A percentile compares a stretch with the other conserved stretches of the same genome.
These are phyloP conservation scores for Margaritifera margaritifera DNA, from an alignment of 2,888 invertebrate species.

Conservation along the genomic window DNA sequence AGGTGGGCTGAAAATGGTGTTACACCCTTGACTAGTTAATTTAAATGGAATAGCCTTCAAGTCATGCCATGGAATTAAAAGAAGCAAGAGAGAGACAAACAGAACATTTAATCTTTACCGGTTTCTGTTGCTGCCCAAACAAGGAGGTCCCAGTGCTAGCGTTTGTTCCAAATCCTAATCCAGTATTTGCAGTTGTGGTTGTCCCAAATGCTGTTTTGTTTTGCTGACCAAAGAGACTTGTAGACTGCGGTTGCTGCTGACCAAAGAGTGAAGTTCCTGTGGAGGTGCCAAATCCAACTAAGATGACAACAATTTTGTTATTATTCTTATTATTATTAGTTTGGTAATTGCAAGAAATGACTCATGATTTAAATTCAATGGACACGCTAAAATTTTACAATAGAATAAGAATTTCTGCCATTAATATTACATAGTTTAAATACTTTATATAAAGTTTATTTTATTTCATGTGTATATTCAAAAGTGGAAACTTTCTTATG, in stretches of 20 bases:
- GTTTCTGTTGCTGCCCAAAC: slow-evolving; percentile 45
- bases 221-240: slow-evolving; percentile 36
- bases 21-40: too few species aligned
- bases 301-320: slow-evolving; percentile 1
- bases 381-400: not conserved
- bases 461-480: not conserved
- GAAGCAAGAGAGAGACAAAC: too few species aligned
- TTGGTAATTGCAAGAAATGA: not conserved
- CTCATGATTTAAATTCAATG: too few species aligned
- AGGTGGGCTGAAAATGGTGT: too few species aligned
- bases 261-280: slow-evolving; percentile 71
- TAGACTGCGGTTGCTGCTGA: slow-evolving; percentile 14
- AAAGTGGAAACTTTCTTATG: not conserved
- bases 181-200: slow-evolving; percentile 32
- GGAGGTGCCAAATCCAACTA: slow-evolving; percentile 49
- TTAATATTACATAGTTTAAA: not conserved
- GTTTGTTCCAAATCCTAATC: slow-evolving; percentile 42
- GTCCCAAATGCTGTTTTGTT: slow-evolving; percentile 58
- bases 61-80: too few species aligned
- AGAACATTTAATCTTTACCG: slow-evolving; percentile 4
- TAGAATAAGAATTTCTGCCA: not conserved
- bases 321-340: not conserved
- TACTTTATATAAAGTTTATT: not conserved
- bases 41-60: too few species aligned
- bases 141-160: slow-evolving; percentile 42